Base-by-base conservation (phyloP, 2,113 vertebrate species). In the Phylloscopus trochiloides region DNA sequence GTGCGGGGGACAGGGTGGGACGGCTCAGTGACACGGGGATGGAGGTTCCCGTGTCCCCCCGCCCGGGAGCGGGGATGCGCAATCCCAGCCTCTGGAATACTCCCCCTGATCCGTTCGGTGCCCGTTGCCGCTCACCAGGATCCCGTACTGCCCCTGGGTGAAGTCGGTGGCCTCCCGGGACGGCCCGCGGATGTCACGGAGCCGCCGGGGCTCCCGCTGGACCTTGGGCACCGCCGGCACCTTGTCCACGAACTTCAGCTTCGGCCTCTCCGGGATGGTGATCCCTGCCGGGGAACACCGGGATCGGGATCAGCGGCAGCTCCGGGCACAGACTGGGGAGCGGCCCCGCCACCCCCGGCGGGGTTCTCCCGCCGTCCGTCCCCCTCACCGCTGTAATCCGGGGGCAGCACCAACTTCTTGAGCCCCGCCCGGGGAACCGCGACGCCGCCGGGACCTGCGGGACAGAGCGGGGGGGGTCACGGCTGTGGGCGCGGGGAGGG, bases 221-320 rank as follows among this genome's bases (percentile, higher is more conserved):
- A 97, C 97, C 81, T 99, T 99, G 68, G 98, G 98, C 6, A 99
- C 88, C 8, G 98, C 98, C 2, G 99, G 99, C 10, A 97, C 98
- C 82, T 99, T 99, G 19, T 99, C 98, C 61, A 99, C 4, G 93
- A 99, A 98, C 55, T 98, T 99, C n/a, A 99, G 97, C 88, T 99
- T 99, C 11, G 98, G 90, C 75, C 70, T 99, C 16, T 98, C 98
- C 20, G 99, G 99, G 45, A 99, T 89, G 47, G 97, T 67, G 86
- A 99, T 97, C 51, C 97, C 99, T 99, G 66, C 59, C 50, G 70
- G 94, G 68, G 19, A 9, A 40, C 25, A 17, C 1, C 3, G 0
- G 5, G 0, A 12, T 3, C 7, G 40, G 20, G 4, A 20, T 24
- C 36, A 48, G 7, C 16, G 4, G 16, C 7, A 19, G 5, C 25